Base-by-base conservation (phyloP, 2,888 invertebrate genomes). In the Athripsodes cinereus region DNA sequence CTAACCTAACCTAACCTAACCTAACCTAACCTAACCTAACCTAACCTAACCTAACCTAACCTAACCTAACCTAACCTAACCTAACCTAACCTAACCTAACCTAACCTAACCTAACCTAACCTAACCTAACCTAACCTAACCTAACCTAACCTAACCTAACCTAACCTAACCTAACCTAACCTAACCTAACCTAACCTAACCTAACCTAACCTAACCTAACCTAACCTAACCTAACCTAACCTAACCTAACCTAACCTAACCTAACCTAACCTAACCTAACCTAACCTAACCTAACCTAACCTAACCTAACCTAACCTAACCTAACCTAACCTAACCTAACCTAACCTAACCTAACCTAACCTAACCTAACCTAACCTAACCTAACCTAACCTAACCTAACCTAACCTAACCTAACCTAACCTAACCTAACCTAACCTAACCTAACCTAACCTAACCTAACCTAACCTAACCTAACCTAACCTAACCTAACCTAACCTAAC, bases 141-240 rank as follows among this genome's bases (percentile, higher is more conserved):
- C 64, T 58, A 59, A 64, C 62, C 62, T 59, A 58, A 63, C 64
- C 63, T 55, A 61, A 61, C 58, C 61, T 62, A 65, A 62, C 65
- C 64, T 62, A 64, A 64, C 64, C 64, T 62, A 64, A 63, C 62
- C 61, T 59, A 61, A 60, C 62, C 55, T 53, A 59, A 61, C 64
- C 62, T 58, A 63, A 60, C 62, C 60, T 62, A 60, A 62, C 58
- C 55, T 54, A 56, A 52, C 59, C 49, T 49, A 58, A 62, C 57
- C 57, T 52, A 60, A 53, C 54, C 58, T 52, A 54, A 55, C 52
- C 60, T 53, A 52, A 61, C 58, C 61, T 55, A 58, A 61, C 58
- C 60, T 58, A 60, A 61, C 59, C 62, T 62, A 62, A 61, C 60
- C 64, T 61, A 62, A 64, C 64, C 60, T 62, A 64, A 62, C 61